Base-by-base conservation (phyloP, 2,113 vertebrate genomes). In the Platysteira castanea region DNA sequence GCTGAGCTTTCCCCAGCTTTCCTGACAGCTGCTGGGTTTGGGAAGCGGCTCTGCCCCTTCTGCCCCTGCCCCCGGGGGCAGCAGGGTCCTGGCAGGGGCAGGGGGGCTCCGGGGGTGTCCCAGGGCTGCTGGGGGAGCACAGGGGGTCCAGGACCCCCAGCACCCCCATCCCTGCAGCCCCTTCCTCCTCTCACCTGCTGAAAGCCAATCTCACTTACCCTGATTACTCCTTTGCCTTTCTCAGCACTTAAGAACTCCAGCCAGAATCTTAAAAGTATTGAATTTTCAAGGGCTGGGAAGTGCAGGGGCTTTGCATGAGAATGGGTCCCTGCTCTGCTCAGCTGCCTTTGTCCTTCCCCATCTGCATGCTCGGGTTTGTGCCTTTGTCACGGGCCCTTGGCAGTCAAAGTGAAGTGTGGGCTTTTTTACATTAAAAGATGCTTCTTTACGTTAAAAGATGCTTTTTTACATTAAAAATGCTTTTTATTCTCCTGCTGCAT, bases 241-340 rank as follows among this genome's bases (percentile, higher is more conserved):
- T 74, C 50, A 70, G 88, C 82, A 54, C 82, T 90, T 49, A 61
- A 65, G 67, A 79, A 19, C 92, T 33, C 12, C 71, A 93, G 79
- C 64, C 79, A 84, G 83, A 31, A 57, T 60, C 56, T 84, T 63
- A 39, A 50, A 93, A 70, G 59, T 31, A 22, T 52, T 75, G 84
- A 50, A 75, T 95, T 89, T 71, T 71, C 44, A 54, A 71, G 89
- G 77, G 50, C 64, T 79, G 82, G 41, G 2, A 91, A 69, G 75
- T 17, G 74, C 76, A 57, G 85, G 57, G 74, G 57, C 85, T 95
- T 95, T 93, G 82, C 90, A 92, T 91, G 85, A 94, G 88, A 95
- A 84, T 86, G 6, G 41, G 59, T 5, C 0, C 80, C 71, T 68
- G 74, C 67, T 73, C 75, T 71, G 90, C 82, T 94, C 89, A 15